phyloP scores from a whole-genome alignment of 2,888 invertebrate species.

The Tachina lurida region DNA sequence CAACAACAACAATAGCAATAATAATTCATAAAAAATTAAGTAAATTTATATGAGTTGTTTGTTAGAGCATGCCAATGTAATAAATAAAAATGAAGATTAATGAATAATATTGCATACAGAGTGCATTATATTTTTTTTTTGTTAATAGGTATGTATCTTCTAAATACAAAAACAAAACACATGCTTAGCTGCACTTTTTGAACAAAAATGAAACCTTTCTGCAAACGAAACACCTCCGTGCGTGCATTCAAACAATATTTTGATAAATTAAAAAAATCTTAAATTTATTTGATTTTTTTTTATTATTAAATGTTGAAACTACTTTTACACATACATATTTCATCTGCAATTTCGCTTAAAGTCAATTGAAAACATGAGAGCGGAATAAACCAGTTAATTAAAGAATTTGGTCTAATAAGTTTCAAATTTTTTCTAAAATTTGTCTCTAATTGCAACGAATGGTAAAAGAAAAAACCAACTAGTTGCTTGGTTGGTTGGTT shows the following conservation, averaged over 20 bases:
- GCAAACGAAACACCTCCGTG: conserved; percentile 20
- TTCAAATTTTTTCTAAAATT: conserved; percentile 23
- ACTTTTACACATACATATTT: conserved; percentile 38
- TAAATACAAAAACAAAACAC: neutral
- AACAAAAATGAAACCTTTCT: conserved; percentile 27
- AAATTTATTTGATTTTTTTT: conserved; percentile 17
- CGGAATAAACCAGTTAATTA: conserved; percentile 41
- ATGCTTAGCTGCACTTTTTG: conserved; percentile 4
- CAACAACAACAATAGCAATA: conserved; percentile 15
- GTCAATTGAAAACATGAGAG: conserved; percentile 33
- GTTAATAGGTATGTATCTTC: neutral
- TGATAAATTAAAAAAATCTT: neutral
- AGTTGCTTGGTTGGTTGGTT: conserved; percentile 28
- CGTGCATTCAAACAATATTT: conserved; percentile 29
- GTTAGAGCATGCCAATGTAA: conserved; percentile 66
- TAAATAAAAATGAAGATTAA: conserved; percentile 50
- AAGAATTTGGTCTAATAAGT: conserved; percentile 56
- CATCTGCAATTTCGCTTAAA: conserved; percentile 22
- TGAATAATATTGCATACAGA: conserved; percentile 34
- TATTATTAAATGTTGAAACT: conserved; percentile 26
- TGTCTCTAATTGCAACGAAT: conserved; percentile 21
- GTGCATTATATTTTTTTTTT: conserved; percentile 3
- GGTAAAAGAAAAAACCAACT: conserved; percentile 26
- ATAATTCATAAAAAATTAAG: conserved; percentile 34
- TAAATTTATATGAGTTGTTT: conserved; percentile 42